Evolutionary conservation across 2,888 invertebrate genomes (phyloP), one percentile per base, ranked within the genome.

Genomic region (Alloscopus bannaensis): DNA sequence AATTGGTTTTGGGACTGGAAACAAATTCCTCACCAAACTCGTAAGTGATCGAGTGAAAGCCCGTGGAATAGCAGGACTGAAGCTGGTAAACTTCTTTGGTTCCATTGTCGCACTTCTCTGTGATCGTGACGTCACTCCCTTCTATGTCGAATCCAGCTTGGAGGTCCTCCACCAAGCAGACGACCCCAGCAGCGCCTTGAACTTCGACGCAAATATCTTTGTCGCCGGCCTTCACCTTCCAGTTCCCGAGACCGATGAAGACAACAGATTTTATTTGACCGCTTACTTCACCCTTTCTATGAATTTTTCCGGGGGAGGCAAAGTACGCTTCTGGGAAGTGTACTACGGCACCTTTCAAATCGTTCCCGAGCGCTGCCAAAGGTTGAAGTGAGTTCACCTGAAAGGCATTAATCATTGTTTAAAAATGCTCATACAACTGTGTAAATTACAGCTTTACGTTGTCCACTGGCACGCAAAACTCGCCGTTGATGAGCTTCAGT

Each of bases 401-500:
- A 31, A 22, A 20, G 16, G 2, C 52, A 24, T 16, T 31, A 36
- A 40, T n/a, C 52, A 20, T 11, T 47, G 11, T 47, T 11, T 47
- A 47, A 4, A 11, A 28, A 20, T 29, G 13, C 20, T 4, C 24
- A 57, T 60, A 3, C 6, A 47, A 4, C 4, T 47, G 20, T 29
- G 24, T 45, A 6, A 26, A 24, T 42, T 59, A 29, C 4, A 29
- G 20, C n/a, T 20, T 59, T 65, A 75, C 76, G 52, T 68, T 52
- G 42, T 76, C 76, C 4, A 50, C 69, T 36, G 68, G 76, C 31
- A 52, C 68, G 24, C 76, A 76, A 3, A 52, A 20, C 69, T 76
- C 76, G n/a, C 69, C 76, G 40, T 26, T 69, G 1, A 69, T 3
- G 13, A 76, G 16, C 22, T 50, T 68, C 3, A 76, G 22, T 29